Base-by-base conservation (phyloP, 2,888 invertebrate species). In the Ophion ventricosus region DNA sequence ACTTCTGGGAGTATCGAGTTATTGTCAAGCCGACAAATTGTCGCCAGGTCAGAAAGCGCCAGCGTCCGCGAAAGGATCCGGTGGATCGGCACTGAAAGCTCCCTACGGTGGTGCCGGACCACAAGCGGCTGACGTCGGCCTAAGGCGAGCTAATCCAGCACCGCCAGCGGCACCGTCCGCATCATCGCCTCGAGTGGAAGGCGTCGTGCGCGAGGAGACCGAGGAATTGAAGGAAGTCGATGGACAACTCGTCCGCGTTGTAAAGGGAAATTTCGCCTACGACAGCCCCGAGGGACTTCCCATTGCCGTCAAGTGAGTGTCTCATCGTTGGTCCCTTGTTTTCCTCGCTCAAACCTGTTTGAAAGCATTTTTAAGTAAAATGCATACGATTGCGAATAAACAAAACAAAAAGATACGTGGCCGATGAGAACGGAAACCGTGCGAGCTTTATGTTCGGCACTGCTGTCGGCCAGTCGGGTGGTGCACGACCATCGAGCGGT, bases 201-300 rank as follows among this genome's bases (percentile, higher is more conserved):
- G 86, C 1, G 92, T 92, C 2, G 87, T 89, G 17, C 90, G 89
- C 11, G 91, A 92, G 49, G 91, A 92, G 73, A 89, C 85, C 1
- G 90, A 88, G 11, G 90, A 89, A 26, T 85, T 89, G 40, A 93
- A 93, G 83, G 87, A 90, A 29, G 91, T 92, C 8, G 90, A 92
- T 67, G 91, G 91, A 2, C 84, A 91, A 75, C 87, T 90, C 2
- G 90, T 93, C 3, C 87, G 91, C 8, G 89, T 90, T 1, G 93
- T 93, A 17, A 78, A 90, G 26, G 93, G 93, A 17, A 90, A 84
- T 72, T 91, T 91, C 23, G 90, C 88, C 10, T 93, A 93, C 79
- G 88, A 90, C 14, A 93, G 93, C 79, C 93, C 93, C 0, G 93
- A 93, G 70, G 93, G 93, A 64, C 88, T 93, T n/a, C 92, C 93